Evolutionary conservation across 2,797 vertebrate genomes (phyloP).

Genomic region (Spinus pinus): DNA sequence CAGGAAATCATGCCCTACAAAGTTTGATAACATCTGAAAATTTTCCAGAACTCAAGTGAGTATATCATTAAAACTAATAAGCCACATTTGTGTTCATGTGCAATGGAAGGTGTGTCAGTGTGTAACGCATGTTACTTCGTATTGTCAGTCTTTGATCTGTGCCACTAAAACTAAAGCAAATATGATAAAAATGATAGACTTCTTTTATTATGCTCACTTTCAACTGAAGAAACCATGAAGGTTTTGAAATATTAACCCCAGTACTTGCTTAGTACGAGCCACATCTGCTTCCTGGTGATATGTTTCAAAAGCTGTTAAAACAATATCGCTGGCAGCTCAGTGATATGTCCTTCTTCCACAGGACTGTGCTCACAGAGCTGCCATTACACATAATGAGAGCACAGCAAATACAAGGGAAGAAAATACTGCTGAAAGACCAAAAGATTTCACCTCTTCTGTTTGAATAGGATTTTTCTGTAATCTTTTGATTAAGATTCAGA

Average conservation of each 20-base stretch:
- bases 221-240: constrained; percentile 60
- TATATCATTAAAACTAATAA: constrained; percentile 78
- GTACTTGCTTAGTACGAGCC: constrained; percentile 23
- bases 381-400: not conserved
- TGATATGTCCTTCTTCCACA: not conserved
- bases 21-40: constrained; percentile 86
- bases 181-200: constrained; percentile 65
- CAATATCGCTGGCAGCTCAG: not conserved
- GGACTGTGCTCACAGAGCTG: not conserved
- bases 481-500: not conserved
- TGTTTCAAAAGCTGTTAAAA: constrained; percentile 49
- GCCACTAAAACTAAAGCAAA: constrained; percentile 61
- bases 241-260: constrained; percentile 62
- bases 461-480: not conserved
- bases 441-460: not conserved
- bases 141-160: constrained; percentile 64
- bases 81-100: constrained; percentile 75
- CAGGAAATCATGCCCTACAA: constrained; percentile 87
- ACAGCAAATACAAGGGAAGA: not conserved
- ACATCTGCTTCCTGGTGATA: constrained; percentile 69
- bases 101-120: constrained; percentile 68
- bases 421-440: not conserved
- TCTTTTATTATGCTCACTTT: constrained; percentile 55
- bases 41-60: constrained; percentile 89
- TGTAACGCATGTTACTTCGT: constrained; percentile 49